Conservation (phyloP, 2,888 invertebrate species). For the Eueremaeus valkanovi region DNA sequence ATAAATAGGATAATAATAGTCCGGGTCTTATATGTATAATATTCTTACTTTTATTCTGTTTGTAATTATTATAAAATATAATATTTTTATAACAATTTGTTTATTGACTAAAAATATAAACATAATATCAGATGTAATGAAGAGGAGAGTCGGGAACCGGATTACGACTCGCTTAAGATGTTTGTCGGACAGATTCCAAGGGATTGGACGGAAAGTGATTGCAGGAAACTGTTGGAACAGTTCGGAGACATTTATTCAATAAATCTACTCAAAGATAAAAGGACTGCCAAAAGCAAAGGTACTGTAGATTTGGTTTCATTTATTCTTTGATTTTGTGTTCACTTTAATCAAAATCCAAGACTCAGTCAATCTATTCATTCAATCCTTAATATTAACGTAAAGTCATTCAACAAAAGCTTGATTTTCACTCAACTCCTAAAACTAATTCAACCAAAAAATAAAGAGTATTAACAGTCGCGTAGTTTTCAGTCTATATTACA, state of each 20-base stretch:
- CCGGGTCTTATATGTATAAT: too few species aligned
- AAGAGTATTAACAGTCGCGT: too few species aligned
- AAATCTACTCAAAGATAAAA: conserved; percentile 94
- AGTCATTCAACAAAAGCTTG: not conserved
- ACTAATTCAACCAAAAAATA: too few species aligned
- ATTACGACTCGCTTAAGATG: conserved; percentile 98
- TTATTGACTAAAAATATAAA: not conserved
- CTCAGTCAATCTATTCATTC: too few species aligned
- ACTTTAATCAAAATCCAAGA: not conserved
- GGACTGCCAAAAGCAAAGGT: conserved; percentile 97
- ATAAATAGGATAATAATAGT: too few species aligned
- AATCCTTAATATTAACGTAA: too few species aligned
- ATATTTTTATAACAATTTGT: too few species aligned
- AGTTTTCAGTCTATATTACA: too few species aligned
- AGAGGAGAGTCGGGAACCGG: conserved; percentile 63
- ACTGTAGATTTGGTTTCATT: conserved; percentile 51
- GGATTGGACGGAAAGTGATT: conserved; percentile 94
- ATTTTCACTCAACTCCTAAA: too few species aligned
- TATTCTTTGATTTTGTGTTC: not conserved
- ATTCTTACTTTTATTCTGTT: too few species aligned
- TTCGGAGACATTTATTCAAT: conserved; percentile 95
- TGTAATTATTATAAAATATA: too few species aligned
- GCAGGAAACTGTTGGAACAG: conserved; percentile 92
- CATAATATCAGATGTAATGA: not conserved
- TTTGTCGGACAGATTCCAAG: conserved; percentile 97